Base-by-base conservation (phyloP, 2,797 vertebrate species). In the Antrozous pallidus region DNA sequence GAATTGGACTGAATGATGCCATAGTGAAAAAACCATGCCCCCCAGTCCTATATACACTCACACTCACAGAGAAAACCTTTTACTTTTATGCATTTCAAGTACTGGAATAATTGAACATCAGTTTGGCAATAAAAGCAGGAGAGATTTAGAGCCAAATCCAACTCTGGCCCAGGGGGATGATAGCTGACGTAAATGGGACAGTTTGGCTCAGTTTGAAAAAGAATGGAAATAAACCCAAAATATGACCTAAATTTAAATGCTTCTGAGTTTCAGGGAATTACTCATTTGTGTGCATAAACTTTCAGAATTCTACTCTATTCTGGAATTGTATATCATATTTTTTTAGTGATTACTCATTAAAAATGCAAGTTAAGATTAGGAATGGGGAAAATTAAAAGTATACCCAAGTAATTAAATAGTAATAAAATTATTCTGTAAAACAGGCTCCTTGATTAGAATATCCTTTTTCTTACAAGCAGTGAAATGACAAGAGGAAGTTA, bases 61-160 rank as follows among this genome's bases (percentile, higher is more conserved):
- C 42, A 33, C 56, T 79, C 82, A 97, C 84, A 96, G 87, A 90
- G 81, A 61, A 95, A 95, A 96, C 84, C 65, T 96, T 96, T 96
- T 93, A 85, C 96, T 97, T 97, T 95, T 94, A 90, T 95, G 93
- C 86, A 89, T 93, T 96, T 95, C 92, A 94, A 97, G 97, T 97
- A 82, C 95, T 88, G 90, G 92, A 95, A 95, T 96, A 96, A 97
- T 96, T 94, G 96, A 96, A 94, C 96, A 97, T 96, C 96, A 94
- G 74, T 93, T 92, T 96, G 96, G 97, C 96, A 95, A 92, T 94
- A 86, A 95, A 92, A 93, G 69, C 93, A 26, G n/a, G 94, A 85
- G 75, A 95, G 93, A 94, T 95, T 96, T 73, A 85, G 74, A 94
- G 95, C 96, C 97, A 97, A 95, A 95, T 97, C 80, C 96, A 93